phyloP scores from a whole-genome alignment of 2,797 vertebrate species.

The Takifugu rubripes region DNA sequence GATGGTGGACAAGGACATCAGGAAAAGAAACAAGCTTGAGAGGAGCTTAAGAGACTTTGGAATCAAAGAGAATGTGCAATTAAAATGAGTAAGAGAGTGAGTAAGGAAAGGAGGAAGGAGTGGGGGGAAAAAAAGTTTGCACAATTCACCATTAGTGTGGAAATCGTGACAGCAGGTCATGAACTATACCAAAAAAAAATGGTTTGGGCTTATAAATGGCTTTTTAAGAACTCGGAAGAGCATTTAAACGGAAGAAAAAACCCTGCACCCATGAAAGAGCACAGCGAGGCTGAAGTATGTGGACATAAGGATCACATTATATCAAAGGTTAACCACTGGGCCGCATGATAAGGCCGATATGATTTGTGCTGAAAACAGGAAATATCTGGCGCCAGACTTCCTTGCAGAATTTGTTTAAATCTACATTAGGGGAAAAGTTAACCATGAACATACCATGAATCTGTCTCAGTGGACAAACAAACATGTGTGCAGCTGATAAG shows the following conservation, averaged over 20 bases:
- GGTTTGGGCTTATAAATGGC: too few species aligned
- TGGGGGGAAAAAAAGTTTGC: background rate
- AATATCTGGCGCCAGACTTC: conserved; percentile 61
- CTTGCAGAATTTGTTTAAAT: conserved; percentile 53
- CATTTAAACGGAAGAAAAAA: too few species aligned
- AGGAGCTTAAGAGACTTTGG: background rate
- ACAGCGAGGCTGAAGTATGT: conserved; percentile 6
- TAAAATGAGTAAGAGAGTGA: background rate
- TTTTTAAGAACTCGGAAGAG: too few species aligned
- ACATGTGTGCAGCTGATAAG: conserved; percentile 35
- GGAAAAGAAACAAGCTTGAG: background rate
- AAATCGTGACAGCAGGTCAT: too few species aligned
- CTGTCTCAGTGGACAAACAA: conserved; percentile 19
- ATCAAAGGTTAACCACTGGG: conserved; percentile 44
- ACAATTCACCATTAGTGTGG: too few species aligned
- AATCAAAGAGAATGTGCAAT: background rate
- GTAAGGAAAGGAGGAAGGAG: background rate
- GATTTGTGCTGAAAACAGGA: conserved; percentile 72
- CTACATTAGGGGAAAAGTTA: conserved; percentile 43
- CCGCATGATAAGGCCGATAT: conserved; percentile 31
- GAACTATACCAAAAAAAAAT: too few species aligned
- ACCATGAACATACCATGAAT: conserved; percentile 33
- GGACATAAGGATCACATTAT: conserved; percentile 23
- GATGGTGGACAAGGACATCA: background rate
- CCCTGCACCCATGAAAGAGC: background rate